Evolutionary conservation across 2,888 invertebrate species (phyloP).

Genomic region (Leucoma salicis): DNA sequence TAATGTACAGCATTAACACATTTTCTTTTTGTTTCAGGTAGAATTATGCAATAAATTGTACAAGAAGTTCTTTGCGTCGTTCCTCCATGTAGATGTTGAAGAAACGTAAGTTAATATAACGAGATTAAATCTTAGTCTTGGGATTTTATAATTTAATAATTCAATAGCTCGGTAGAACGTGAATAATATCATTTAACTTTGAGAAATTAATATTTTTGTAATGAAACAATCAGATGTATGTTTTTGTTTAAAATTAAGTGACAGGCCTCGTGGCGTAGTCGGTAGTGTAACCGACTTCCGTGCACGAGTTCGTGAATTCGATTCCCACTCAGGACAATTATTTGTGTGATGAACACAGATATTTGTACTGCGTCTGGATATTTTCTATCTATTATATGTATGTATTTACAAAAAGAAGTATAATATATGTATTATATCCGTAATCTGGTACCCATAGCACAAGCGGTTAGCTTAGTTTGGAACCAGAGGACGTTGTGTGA

Average conservation of each 20-base stretch:
- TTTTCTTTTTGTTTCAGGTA: constrained; percentile 81
- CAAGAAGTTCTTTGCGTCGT: constrained; percentile 69
- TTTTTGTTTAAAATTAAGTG: constrained; percentile 10
- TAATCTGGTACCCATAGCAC: no score
- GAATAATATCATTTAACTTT: constrained; percentile 32
- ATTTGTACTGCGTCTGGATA: no score
- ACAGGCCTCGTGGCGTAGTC: no score
- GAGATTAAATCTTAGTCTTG: constrained; percentile 47
- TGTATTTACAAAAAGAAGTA: no score
- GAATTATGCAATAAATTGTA: constrained; percentile 81
- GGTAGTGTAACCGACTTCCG: no score
- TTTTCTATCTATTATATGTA: no score
- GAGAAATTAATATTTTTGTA: constrained; percentile 24
- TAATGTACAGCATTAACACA: constrained; percentile 69
- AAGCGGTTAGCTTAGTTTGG: no score
- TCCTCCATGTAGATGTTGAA: constrained; percentile 56
- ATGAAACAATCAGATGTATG: constrained; percentile 18
- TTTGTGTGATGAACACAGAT: no score
- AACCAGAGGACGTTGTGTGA: no score
- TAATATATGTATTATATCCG: no score
- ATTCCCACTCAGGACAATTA: no score
- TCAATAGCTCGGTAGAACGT: constrained; percentile 22
- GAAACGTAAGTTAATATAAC: constrained; percentile 71
- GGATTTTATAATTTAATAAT: constrained; percentile 39
- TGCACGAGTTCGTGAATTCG: no score